A percentile compares a stretch with the other conserved stretches of the same genome.
phyloP scores from a whole-genome alignment of 2,888 invertebrate genomes.

The Drosophila melanosoma region DNA sequence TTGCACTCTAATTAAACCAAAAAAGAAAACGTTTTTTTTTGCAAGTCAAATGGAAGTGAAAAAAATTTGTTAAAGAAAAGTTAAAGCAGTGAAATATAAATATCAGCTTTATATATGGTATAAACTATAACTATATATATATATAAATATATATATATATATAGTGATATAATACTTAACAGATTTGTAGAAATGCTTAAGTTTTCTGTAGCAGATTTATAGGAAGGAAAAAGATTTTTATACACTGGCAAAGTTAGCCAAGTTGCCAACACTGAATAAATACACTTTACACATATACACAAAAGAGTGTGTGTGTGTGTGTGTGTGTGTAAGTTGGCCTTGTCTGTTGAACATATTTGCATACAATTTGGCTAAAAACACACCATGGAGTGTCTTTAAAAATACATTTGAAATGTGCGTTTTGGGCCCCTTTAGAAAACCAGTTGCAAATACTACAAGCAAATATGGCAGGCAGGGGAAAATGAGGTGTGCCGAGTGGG shows the following conservation, averaged over 20 bases:
- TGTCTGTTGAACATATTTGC: conserved; percentile 65
- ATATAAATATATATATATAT: no score
- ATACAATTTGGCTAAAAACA: conserved; percentile 80
- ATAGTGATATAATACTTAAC: no score
- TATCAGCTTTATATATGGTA: not conserved
- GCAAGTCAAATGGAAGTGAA: not conserved
- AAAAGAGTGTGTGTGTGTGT: conserved; percentile 23
- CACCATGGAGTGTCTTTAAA: conserved; percentile 77
- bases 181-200: not conserved
- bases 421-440: conserved; percentile 10
- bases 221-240: not conserved
- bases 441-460: conserved; percentile 9
- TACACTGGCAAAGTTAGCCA: not conserved
- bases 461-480: not conserved
- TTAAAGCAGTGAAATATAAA: not conserved
- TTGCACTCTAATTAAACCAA: not conserved
- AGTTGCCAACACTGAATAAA: not conserved
- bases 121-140: no score
- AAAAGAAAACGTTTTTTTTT: not conserved
- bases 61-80: no score
- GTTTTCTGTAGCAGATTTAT: not conserved
- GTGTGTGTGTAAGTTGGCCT: conserved; percentile 31
- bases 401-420: conserved; percentile 72
- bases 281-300: not conserved
- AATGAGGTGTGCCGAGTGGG: conserved; percentile 30